Base-by-base conservation (phyloP, 92 coral and sea anemone species). In the Epizoanthus ramosus region DNA sequence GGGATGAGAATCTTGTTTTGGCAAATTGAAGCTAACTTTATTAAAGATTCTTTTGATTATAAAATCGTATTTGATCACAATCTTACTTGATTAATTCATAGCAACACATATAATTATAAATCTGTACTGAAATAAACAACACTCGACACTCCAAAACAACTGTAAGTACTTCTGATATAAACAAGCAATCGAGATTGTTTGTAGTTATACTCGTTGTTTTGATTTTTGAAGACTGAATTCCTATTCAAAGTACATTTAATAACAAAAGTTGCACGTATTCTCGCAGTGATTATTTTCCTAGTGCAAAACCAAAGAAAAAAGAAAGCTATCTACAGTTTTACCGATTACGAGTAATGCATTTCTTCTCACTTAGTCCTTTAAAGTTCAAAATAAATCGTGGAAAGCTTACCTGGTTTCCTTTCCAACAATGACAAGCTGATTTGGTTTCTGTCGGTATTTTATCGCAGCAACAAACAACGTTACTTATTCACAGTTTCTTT, bases 151-250 rank as follows among this genome's bases (percentile, higher is more conserved):
- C 37, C 69, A 22, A 64, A 64, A 64, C 37, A 64, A 64, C 69
- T 64, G 69, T 64, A 64, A 64, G 69, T 64, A 22, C 69, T 4
- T 64, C 69, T 64, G 37, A 64, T 22, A 64, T n/a, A 21, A 63
- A 63, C 68, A 63, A 63, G 68, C 68, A 63, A 63, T 63, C 68
- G 68, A 63, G 68, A n/a, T 63, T 63, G 68, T 63, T 63, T 63
- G 68, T 63, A 63, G 68, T 63, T 63, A 63, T 64, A 64, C 69
- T 22, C 19, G 69, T 64, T n/a, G n/a, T n/a, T n/a, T n/a, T n/a
- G n/a, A n/a, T n/a, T n/a, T n/a, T n/a, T n/a, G n/a, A n/a, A n/a
- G 69, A 64, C 69, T 64, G 69, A 21, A 64, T 64, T 64, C 33
- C 69, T 21, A 64, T 64, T 64, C 69, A 64, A 64, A 64, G 35